Percentiles rank a stretch among this genome's conserved stretches.
Conservation (phyloP, 2,113 vertebrate species). For the Paracanthobrama guichenoti region DNA sequence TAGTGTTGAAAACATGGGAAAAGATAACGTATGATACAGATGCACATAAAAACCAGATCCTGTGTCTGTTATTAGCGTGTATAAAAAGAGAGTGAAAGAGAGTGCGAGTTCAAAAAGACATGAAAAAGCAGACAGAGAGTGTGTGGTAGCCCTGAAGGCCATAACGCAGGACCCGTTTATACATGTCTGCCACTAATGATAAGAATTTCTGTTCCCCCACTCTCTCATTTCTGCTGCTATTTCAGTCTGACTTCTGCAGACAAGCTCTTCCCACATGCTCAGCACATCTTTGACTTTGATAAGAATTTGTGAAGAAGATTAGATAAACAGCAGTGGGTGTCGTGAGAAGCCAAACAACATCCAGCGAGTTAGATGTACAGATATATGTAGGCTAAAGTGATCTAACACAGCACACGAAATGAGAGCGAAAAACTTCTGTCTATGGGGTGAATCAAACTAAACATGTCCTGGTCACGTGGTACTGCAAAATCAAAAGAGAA, state of each 20-base stretch:
- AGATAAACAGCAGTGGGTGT: conserved; percentile 42
- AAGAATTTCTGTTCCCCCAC: conserved; percentile 58
- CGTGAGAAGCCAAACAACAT: conserved; percentile 45
- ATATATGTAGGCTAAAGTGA: background rate
- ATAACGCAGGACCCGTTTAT: conserved; percentile 51
- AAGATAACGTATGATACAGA: background rate
- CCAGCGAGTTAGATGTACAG: conserved; percentile 26
- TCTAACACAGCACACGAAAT: background rate
- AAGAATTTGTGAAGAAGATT: conserved; percentile 44
- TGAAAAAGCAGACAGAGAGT: background rate
- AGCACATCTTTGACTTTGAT: conserved; percentile 7
- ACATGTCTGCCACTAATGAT: conserved; percentile 58
- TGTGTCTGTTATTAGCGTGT: conserved; percentile 12
- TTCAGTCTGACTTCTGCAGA: conserved; percentile 27
- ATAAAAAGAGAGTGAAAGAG: background rate
- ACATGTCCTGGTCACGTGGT: background rate
- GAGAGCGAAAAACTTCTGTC: background rate
- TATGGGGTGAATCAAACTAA: background rate
- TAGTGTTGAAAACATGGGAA: background rate
- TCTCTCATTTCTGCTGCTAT: conserved; percentile 51
- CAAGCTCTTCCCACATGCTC: conserved; percentile 12
- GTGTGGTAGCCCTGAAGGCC: conserved; percentile 36
- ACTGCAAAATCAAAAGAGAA: background rate
- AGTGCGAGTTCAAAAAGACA: background rate
- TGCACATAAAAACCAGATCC: background rate